phyloP scores from a whole-genome alignment of 2,888 invertebrate genomes.

The Leptinotarsa rubiginosa region DNA sequence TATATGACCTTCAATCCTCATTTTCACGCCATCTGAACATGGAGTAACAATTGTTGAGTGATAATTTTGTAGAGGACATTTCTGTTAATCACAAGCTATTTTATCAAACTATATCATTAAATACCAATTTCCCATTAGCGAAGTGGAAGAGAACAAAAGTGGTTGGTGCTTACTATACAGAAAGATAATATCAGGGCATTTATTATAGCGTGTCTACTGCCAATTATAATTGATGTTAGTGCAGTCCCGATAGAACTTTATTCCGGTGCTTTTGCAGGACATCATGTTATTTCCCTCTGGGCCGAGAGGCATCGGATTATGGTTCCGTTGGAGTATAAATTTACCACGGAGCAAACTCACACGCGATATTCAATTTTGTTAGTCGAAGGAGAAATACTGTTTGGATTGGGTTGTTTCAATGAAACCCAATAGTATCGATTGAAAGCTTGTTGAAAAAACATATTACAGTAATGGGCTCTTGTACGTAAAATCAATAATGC shows the following conservation, averaged over 20 bases:
- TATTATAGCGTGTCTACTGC: constrained; percentile 52
- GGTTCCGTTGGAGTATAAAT: constrained; percentile 52
- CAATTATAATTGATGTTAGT: constrained; percentile 58
- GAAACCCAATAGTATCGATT: not conserved
- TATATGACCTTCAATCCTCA: too few relatives aligned
- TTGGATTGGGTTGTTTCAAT: constrained; percentile 30
- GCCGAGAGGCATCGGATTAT: constrained; percentile 42
- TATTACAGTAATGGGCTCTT: not conserved
- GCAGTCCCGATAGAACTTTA: constrained; percentile 56
- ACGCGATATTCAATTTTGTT: constrained; percentile 48
- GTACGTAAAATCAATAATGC: not conserved
- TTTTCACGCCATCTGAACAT: too few relatives aligned
- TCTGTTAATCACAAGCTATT: not conserved
- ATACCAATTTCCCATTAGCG: not conserved
- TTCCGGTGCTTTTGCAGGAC: constrained; percentile 60
- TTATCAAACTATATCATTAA: not conserved
- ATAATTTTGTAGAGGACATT: not conserved
- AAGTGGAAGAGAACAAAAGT: constrained; percentile 17
- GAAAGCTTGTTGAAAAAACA: constrained; percentile 5
- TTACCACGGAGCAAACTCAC: constrained; percentile 47
- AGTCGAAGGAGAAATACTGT: constrained; percentile 38
- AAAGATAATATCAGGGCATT: constrained; percentile 15
- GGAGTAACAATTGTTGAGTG: not conserved
- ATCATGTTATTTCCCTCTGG: constrained; percentile 62
- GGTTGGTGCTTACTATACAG: constrained; percentile 3